Evolutionary conservation across 92 coral and sea anemone genomes (phyloP).

Genomic region (Muricea muricata): DNA sequence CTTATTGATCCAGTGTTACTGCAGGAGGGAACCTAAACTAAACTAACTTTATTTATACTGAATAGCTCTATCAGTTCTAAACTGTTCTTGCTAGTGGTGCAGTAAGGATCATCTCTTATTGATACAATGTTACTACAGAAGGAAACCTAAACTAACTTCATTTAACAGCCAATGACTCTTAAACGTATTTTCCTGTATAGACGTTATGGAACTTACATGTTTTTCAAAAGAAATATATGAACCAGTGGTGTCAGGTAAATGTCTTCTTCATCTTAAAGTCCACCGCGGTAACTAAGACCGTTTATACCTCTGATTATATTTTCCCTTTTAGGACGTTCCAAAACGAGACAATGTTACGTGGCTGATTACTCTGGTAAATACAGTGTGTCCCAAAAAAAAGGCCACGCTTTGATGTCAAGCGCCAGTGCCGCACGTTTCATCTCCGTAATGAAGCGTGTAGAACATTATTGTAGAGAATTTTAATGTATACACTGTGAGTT

Average conservation of each 20-base stretch:
- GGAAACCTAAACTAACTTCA: too few relatives aligned
- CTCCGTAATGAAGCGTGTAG: too few relatives aligned
- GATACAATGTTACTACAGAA: too few relatives aligned
- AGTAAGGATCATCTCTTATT: too few relatives aligned
- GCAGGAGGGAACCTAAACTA: too few relatives aligned
- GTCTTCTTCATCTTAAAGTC: neutral
- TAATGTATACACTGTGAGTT: too few relatives aligned
- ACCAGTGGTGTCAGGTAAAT: slow-evolving; percentile 23
- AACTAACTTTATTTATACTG: too few relatives aligned
- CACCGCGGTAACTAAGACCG: neutral
- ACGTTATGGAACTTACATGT: slow-evolving; percentile 29
- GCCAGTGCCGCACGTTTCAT: neutral
- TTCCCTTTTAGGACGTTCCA: slow-evolving; percentile 2
- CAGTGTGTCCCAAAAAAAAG: neutral
- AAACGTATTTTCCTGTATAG: neutral
- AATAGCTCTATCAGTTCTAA: too few relatives aligned
- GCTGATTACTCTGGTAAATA: slow-evolving; percentile 27
- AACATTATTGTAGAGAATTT: too few relatives aligned
- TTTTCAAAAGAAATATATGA: slow-evolving; percentile 36
- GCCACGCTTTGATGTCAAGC: neutral
- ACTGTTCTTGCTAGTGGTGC: too few relatives aligned
- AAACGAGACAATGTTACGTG: slow-evolving; percentile 10
- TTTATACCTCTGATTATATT: neutral
- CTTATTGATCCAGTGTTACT: too few relatives aligned
- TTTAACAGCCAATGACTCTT: too few relatives aligned